Percentiles rank a stretch among this genome's conserved stretches.
Conservation (phyloP, 1,140 invertebrate genomes). For the Babylonia areolata region DNA sequence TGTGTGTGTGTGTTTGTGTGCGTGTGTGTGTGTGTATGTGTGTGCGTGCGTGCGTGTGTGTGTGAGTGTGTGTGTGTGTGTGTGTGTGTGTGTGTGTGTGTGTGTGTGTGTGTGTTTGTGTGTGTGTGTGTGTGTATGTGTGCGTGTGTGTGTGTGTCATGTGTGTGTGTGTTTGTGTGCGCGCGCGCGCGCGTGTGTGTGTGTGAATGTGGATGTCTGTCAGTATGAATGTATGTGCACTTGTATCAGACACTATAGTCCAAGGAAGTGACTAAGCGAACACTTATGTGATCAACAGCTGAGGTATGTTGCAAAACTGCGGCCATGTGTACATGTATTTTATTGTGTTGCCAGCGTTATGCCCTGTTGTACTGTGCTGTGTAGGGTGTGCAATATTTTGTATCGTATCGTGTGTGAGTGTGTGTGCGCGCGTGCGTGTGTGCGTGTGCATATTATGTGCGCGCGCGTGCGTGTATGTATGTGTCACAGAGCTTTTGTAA, state of each 20-base stretch:
- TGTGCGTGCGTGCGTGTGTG: constrained; percentile 5
- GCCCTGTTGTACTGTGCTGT: no score
- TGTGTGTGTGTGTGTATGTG: neutral
- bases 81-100: constrained; percentile 21
- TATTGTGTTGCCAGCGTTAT: no score
- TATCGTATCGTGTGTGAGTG: neutral
- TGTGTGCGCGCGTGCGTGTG: constrained; percentile 14
- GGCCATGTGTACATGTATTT: no score
- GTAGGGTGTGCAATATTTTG: no score
- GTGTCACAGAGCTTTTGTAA: neutral
- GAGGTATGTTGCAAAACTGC: no score
- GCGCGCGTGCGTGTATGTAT: neutral
- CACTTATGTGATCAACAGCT: no score
- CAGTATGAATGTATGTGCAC: no score
- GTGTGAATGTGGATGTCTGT: neutral
- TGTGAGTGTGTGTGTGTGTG: constrained; percentile 1
- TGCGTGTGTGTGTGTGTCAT: neutral
- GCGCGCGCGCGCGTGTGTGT: neutral
- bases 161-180: neutral
- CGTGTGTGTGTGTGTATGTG: neutral
- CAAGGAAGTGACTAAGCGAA: no score
- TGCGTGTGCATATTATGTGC: neutral
- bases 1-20: neutral
- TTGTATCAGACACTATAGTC: no score
- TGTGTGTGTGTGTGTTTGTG: constrained; percentile 13